Evolutionary conservation across 2,888 invertebrate species (phyloP), one percentile per base, ranked within the genome.

Genomic region (Oxystoma pomonae): DNA sequence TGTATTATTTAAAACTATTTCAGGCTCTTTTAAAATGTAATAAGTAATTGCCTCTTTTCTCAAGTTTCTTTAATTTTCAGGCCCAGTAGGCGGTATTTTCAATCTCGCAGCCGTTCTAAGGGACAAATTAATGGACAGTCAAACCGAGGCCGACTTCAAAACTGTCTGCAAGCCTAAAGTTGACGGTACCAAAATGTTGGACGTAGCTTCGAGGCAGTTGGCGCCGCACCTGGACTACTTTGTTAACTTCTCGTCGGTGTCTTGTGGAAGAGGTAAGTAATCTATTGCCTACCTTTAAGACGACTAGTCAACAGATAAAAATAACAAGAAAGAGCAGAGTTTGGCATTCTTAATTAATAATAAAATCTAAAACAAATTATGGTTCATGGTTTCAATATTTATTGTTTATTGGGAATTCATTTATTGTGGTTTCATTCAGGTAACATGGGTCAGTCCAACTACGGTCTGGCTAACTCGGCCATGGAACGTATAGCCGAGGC

Each of bases 401-500:
- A n/a, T n/a, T n/a, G n/a, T n/a, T n/a, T n/a, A n/a, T n/a, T n/a
- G n/a, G n/a, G n/a, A n/a, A n/a, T n/a, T n/a, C n/a, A n/a, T n/a
- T n/a, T n/a, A n/a, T n/a, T n/a, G n/a, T n/a, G n/a, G n/a, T 35
- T 35, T 35, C 12, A 35, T 35, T 35, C 12, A 35, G 35, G 35
- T 66, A 98, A 98, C 82, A 88, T 92, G 59, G 98, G 98, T 2
- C 98, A 99, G 83, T 87, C 91, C 66, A 99, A 98, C 83, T 99
- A 99, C 79, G 98, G 98, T 61, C 86, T 94, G 72, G 97, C 98
- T 61, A 99, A 99, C 83, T 96, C 97, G 0, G 91, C 91, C 55
- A 98, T 98, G 98, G 98, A 98, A 82, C 87, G 98, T 67, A 88
- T 98, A 67, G 92, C 92, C 78, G 98, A 96, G 83, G 87, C 85